Evolutionary conservation across 2,797 vertebrate genomes (phyloP).

Genomic region (Morelia viridis): DNA sequence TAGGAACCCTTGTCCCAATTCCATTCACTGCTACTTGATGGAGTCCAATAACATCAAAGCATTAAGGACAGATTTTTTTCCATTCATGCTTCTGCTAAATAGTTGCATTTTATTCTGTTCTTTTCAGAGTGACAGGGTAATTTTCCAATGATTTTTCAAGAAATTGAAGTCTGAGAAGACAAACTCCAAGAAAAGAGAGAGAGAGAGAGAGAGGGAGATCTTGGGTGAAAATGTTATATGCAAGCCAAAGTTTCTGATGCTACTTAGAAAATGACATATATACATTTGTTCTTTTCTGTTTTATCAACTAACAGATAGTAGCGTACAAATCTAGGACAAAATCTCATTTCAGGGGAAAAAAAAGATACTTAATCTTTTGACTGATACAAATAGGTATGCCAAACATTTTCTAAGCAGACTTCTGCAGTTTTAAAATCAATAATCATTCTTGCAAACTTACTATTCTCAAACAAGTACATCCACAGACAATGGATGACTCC

Average conservation of each 20-base stretch:
- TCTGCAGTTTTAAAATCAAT: slow-evolving; percentile 33
- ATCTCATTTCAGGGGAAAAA: slow-evolving; percentile 11
- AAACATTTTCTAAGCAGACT: slow-evolving; percentile 17
- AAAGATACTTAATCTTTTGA: slow-evolving; percentile 1
- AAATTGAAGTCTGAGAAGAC: not conserved
- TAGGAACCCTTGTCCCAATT: not conserved
- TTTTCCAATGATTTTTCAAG: not conserved
- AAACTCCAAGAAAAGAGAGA: not conserved
- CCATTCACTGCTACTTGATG: not conserved
- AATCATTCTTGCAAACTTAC: slow-evolving; percentile 17
- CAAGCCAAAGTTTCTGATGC: not conserved
- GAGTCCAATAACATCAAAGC: not conserved
- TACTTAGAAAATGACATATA: not conserved
- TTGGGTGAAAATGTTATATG: not conserved
- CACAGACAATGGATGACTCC: slow-evolving; percentile 52
- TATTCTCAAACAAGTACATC: slow-evolving; percentile 30
- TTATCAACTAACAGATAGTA: not conserved
- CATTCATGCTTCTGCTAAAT: slow-evolving; percentile 1
- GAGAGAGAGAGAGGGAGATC: not conserved
- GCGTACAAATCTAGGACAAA: slow-evolving; percentile 29
- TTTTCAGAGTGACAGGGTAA: not conserved
- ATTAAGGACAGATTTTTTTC: not conserved
- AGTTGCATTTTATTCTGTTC: not conserved
- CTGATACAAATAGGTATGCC: slow-evolving; percentile 17
- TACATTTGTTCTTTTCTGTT: slow-evolving; percentile 3